Conservation (phyloP, 2,113 vertebrate genomes). For the Vicugna pacos region DNA sequence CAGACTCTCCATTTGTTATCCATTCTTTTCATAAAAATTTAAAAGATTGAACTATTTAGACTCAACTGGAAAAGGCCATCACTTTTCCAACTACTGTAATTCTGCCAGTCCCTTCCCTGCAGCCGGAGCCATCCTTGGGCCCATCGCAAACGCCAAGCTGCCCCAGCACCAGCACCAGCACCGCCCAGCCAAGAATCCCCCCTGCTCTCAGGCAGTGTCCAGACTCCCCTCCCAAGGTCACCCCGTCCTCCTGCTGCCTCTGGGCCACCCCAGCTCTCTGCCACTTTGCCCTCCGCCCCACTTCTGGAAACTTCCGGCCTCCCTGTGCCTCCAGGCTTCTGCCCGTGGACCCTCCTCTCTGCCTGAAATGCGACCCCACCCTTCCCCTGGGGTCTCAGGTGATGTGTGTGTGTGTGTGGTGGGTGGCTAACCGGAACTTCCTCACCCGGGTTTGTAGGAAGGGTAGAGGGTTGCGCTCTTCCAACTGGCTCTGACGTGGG, state of each 20-base stretch:
- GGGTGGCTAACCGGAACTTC: neutral
- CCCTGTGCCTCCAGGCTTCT: neutral
- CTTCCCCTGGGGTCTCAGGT: neutral
- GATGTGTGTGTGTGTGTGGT: neutral
- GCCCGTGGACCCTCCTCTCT: neutral
- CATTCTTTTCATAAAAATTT: conserved; percentile 71
- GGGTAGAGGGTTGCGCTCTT: too few species aligned
- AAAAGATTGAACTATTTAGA: conserved; percentile 59
- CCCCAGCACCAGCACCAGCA: neutral
- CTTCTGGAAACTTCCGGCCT: neutral
- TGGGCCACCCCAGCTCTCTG: neutral
- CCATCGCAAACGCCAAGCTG: neutral
- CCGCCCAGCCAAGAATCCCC: neutral
- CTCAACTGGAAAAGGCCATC: neutral
- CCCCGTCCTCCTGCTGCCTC: neutral
- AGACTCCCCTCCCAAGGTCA: rapidly evolving
- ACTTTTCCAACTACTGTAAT: neutral
- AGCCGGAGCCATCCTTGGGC: neutral
- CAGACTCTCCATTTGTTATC: conserved; percentile 49
- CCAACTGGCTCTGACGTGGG: neutral
- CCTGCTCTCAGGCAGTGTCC: neutral
- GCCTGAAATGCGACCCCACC: neutral
- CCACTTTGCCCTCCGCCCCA: too few species aligned
- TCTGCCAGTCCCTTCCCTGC: neutral
- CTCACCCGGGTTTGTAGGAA: neutral